Conservation (phyloP, 2,113 vertebrate genomes). For the Cottus gobio region DNA sequence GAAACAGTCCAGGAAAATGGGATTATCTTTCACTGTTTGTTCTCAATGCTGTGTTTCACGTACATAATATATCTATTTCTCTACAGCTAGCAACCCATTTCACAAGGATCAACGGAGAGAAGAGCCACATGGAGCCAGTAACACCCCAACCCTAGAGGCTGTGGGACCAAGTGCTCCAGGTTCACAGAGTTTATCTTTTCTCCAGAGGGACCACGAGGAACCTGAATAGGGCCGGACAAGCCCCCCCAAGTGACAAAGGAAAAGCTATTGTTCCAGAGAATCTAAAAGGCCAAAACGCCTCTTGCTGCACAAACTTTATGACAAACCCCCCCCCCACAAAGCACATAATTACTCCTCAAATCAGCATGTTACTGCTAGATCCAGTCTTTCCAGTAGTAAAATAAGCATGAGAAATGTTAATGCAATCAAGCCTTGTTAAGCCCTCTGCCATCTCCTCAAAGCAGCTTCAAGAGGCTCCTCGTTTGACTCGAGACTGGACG, state of each 20-base stretch:
- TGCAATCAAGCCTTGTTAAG: slow-evolving; percentile 83
- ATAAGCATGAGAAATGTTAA: slow-evolving; percentile 80
- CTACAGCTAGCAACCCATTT: slow-evolving; percentile 72
- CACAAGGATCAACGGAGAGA: slow-evolving; percentile 67
- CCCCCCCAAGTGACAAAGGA: slow-evolving; percentile 20
- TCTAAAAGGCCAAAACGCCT: slow-evolving; percentile 37
- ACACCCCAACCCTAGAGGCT: slow-evolving; percentile 26
- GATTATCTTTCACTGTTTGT: slow-evolving; percentile 46
- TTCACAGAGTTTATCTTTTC: slow-evolving; percentile 53
- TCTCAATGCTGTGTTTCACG: slow-evolving; percentile 32
- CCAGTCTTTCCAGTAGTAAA: slow-evolving; percentile 67
- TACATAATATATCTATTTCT: neutral
- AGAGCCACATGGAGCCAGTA: slow-evolving; percentile 44
- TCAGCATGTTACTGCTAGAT: slow-evolving; percentile 70
- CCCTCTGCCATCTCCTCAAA: slow-evolving; percentile 67
- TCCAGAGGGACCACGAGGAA: slow-evolving; percentile 52
- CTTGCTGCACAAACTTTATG: slow-evolving; percentile 55
- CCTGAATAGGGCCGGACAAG: slow-evolving; percentile 52
- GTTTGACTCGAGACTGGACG: slow-evolving; percentile 56
- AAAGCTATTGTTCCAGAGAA: slow-evolving; percentile 55
- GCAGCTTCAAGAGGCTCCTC: slow-evolving; percentile 70
- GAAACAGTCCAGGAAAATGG: slow-evolving; percentile 37
- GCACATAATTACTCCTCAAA: slow-evolving; percentile 72
- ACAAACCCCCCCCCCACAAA: slow-evolving; percentile 53
- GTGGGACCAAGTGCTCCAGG: slow-evolving; percentile 15